These are phyloP conservation scores for Pristionchus maxplancki DNA, from an alignment of 2,888 invertebrate species.

Conservation along the genomic window DNA sequence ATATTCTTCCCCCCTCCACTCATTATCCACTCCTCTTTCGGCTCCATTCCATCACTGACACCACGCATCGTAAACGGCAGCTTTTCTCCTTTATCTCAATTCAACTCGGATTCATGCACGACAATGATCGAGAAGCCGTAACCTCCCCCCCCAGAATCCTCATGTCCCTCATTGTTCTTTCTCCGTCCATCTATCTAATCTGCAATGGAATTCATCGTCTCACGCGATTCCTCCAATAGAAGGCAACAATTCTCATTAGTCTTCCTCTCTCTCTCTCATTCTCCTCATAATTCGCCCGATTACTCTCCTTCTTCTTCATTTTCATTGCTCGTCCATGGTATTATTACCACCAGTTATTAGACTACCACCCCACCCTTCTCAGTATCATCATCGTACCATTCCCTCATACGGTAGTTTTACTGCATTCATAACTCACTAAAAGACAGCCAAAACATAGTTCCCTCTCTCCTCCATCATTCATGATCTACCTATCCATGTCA, in stretches of 20 bases:
- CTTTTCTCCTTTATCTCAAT: no score
- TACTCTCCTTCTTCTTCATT: not conserved
- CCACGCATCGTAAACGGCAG: conserved; percentile 29
- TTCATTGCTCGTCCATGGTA: conserved; percentile 33
- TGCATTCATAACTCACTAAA: not conserved
- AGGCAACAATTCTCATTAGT: conserved; percentile 46
- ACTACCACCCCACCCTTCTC: not conserved
- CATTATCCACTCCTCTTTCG: conserved; percentile 39
- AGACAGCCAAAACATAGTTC: not conserved
- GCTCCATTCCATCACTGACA: not conserved
- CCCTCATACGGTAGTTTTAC: conserved; percentile 30
- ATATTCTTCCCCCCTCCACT: not conserved
- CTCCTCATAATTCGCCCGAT: conserved; percentile 38
- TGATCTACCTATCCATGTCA: conserved; percentile 35
- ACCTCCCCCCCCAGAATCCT: not conserved
- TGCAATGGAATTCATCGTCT: conserved; percentile 33
- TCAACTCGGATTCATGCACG: not conserved
- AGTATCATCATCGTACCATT: conserved; percentile 26
- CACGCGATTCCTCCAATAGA: conserved; percentile 27
- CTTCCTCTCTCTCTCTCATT: not conserved
- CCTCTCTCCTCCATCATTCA: not conserved
- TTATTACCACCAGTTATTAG: conserved; percentile 26
- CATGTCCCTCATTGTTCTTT: not conserved
- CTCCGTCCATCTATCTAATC: not conserved
- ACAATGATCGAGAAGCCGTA: not conserved